Percentiles rank a stretch among this genome's conserved stretches.
These are phyloP conservation scores for Macaca fascicularis DNA, from an alignment of 2,113 vertebrate genomes.

Conservation along the genomic window DNA sequence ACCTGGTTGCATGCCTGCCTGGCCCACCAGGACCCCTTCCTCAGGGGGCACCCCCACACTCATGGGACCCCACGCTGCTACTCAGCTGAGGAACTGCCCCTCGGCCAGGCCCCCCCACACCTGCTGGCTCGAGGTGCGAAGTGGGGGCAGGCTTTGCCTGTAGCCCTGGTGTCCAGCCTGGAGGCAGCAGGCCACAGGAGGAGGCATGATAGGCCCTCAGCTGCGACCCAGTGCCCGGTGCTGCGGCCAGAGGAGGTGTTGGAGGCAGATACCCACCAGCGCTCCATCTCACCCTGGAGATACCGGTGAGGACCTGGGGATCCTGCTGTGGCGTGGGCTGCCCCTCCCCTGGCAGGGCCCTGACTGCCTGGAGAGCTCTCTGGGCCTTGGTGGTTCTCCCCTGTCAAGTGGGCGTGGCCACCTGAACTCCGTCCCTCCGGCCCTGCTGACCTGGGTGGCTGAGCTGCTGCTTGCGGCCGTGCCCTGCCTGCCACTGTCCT, in stretches of 20 bases:
- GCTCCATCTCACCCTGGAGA: slow-evolving; percentile 92
- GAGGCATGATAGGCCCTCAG: accelerated
- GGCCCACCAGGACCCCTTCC: neutral
- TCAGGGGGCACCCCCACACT: neutral
- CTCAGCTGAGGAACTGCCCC: slow-evolving; percentile 59
- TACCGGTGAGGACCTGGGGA: slow-evolving; percentile 80
- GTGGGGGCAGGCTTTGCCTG: slow-evolving; percentile 71
- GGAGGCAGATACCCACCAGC: slow-evolving; percentile 43
- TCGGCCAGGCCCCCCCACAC: neutral
- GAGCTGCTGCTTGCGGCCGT: neutral
- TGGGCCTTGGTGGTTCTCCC: too few species aligned
- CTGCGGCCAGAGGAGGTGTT: slow-evolving; percentile 33
- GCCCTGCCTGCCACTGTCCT: neutral
- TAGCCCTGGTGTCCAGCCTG: slow-evolving; percentile 78
- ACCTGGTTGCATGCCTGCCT: neutral
- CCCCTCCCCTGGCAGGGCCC: neutral
- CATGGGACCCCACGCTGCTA: slow-evolving; percentile 71
- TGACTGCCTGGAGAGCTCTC: too few species aligned
- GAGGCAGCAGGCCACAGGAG: neutral
- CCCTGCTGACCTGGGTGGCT: too few species aligned
- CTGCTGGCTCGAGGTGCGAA: slow-evolving; percentile 62
- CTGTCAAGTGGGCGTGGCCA: too few species aligned
- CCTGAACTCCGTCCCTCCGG: accelerated
- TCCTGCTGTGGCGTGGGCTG: too few species aligned
- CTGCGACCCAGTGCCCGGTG: slow-evolving; percentile 54